Evolutionary conservation across 1,140 invertebrate genomes (phyloP).

Genomic region (Drosophila bocki): DNA sequence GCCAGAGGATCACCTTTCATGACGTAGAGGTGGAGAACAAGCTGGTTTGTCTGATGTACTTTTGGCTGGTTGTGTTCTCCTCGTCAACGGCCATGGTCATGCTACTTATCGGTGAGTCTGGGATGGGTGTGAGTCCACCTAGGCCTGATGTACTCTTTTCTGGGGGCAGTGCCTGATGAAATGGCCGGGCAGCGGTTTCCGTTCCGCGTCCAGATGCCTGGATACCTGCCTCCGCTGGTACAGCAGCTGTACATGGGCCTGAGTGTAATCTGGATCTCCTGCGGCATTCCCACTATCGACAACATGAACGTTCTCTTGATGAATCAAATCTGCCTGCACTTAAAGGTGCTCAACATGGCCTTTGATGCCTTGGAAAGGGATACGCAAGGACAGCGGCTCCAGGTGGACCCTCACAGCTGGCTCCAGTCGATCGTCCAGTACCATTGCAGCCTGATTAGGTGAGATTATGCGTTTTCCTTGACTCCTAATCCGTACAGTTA

Average conservation of each 20-base stretch:
- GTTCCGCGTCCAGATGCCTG: constrained; percentile 59
- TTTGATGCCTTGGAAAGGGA: constrained; percentile 54
- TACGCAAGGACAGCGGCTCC: too few species aligned
- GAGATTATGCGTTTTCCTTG: not conserved
- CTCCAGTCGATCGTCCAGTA: constrained; percentile 62
- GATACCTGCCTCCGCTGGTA: constrained; percentile 11
- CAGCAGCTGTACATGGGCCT: constrained; percentile 64
- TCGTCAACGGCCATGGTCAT: constrained; percentile 45
- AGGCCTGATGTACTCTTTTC: not conserved
- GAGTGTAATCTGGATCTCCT: constrained; percentile 39
- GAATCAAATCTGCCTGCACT: constrained; percentile 71
- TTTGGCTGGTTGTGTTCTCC: constrained; percentile 46
- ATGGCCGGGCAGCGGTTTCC: constrained; percentile 68
- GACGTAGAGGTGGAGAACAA: constrained; percentile 57
- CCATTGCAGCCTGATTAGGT: constrained; percentile 67
- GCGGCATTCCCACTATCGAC: constrained; percentile 60
- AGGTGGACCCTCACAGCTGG: constrained; percentile 30
- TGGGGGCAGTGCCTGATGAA: constrained; percentile 49
- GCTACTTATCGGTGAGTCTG: constrained; percentile 51
- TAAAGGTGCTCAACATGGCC: constrained; percentile 65
- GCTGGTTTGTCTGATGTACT: constrained; percentile 55
- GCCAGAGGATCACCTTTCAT: constrained; percentile 50
- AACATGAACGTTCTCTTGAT: constrained; percentile 71
- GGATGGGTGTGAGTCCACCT: not conserved
- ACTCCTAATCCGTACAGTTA: too few species aligned